Percentiles rank a stretch among this genome's conserved stretches.
These are phyloP conservation scores for Caloenas nicobarica DNA, from an alignment of 2,113 vertebrate species.

Conservation along the genomic window DNA sequence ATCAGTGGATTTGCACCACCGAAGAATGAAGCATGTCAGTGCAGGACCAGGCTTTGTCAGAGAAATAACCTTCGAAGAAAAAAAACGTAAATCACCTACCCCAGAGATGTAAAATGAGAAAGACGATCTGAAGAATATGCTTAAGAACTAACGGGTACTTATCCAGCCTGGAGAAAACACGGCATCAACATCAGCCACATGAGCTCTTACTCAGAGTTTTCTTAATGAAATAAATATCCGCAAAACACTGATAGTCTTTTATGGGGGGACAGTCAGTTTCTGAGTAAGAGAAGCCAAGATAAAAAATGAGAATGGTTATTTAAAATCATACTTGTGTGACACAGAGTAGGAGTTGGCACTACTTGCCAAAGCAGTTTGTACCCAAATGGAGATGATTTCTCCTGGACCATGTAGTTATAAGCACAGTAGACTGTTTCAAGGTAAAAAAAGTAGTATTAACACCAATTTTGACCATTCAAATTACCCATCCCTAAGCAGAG, in stretches of 20 bases:
- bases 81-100: neutral
- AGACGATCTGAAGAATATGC: neutral
- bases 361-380: neutral
- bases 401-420: neutral
- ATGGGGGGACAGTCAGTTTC: neutral
- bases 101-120: neutral
- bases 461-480: neutral
- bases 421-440: neutral
- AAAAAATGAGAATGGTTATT: neutral
- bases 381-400: neutral
- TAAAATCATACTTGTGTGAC: neutral
- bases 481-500: neutral
- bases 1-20: neutral
- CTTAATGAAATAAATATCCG: neutral
- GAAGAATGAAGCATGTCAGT: neutral
- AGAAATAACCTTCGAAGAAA: neutral
- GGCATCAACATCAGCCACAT: neutral
- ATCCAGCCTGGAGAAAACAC: neutral
- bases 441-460: neutral
- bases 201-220: neutral
- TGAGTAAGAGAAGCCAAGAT: neutral
- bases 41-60: neutral
- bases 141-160: neutral
- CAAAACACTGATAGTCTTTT: neutral
- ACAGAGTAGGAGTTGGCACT: neutral